A percentile compares a stretch with the other conserved stretches of the same genome.
Evolutionary conservation across 1,140 invertebrate species (phyloP).

Genomic region (Drosophila nebulosa): DNA sequence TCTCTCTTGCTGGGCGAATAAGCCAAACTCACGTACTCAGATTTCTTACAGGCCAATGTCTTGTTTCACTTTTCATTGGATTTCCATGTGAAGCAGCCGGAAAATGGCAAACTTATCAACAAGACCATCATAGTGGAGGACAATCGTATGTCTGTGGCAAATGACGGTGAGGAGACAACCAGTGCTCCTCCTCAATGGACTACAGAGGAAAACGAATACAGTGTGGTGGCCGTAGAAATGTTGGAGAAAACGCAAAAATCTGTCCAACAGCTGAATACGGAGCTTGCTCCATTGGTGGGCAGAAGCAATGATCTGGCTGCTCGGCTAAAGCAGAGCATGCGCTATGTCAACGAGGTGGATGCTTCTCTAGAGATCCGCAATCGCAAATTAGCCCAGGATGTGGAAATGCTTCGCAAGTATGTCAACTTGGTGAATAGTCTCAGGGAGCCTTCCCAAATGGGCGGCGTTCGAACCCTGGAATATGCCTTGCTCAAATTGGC

Average conservation of each 20-base stretch:
- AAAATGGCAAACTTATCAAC: conserved; percentile 31
- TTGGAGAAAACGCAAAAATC: conserved; percentile 20
- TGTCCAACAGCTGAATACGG: conserved; percentile 47
- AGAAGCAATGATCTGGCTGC: conserved; percentile 56
- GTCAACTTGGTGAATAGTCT: conserved; percentile 39
- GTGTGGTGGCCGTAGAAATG: conserved; percentile 18
- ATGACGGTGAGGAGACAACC: conserved; percentile 27
- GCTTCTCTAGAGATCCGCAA: conserved; percentile 23
- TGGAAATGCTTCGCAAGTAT: conserved; percentile 52
- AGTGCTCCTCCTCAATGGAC: conserved; percentile 7
- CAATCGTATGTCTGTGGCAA: conserved; percentile 31
- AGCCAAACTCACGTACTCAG: neutral
- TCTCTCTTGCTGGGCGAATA: neutral
- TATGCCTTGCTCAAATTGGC: conserved; percentile 56
- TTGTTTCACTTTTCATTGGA: conserved; percentile 54
- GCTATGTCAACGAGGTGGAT: conserved; percentile 60
- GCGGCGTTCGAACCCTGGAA: conserved; percentile 48
- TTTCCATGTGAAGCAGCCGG: conserved; percentile 45
- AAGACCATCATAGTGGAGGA: conserved; percentile 49
- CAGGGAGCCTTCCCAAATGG: conserved; percentile 22
- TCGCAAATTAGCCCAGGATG: conserved; percentile 26
- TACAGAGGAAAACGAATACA: conserved; percentile 24
- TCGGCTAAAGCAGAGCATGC: conserved; percentile 50
- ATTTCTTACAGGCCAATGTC: conserved; percentile 37
- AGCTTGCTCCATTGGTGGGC: conserved; percentile 52